phyloP scores from a whole-genome alignment of 1,140 invertebrate species.

The Phthorimaea operculella region DNA sequence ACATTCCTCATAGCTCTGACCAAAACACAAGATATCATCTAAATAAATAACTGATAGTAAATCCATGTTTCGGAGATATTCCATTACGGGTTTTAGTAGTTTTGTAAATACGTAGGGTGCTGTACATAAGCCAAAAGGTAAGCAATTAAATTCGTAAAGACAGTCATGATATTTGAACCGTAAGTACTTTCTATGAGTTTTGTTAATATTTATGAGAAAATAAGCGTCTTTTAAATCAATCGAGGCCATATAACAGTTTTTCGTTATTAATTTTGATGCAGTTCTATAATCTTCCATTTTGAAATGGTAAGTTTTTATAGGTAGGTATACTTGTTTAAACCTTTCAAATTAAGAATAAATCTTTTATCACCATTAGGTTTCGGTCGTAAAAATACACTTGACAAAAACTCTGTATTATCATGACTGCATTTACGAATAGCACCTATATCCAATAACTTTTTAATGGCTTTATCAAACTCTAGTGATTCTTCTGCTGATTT shows the following conservation, averaged over 20 bases:
- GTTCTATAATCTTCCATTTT: conserved; percentile 15
- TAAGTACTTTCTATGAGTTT: conserved; percentile 18
- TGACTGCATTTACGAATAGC: conserved; percentile 11
- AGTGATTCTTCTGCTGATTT: conserved; percentile 6
- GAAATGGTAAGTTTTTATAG: conserved; percentile 26
- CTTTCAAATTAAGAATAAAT: conserved; percentile 35
- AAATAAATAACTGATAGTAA: conserved; percentile 14
- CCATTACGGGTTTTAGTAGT: conserved; percentile 17
- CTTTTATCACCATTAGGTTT: conserved; percentile 26
- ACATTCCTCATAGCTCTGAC: conserved; percentile 1
- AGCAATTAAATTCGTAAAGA: conserved; percentile 26
- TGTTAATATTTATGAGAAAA: conserved; percentile 16
- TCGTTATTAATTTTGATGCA: conserved; percentile 15
- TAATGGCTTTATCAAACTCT: conserved; percentile 4
- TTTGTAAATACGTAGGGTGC: conserved; percentile 6
- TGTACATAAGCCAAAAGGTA: conserved; percentile 21
- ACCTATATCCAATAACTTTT: conserved; percentile 6
- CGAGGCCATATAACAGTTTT: conserved; percentile 21
- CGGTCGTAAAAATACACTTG: conserved; percentile 24
- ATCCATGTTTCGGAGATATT: conserved; percentile 10
- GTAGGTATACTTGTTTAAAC: conserved; percentile 29
- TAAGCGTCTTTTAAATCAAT: conserved; percentile 35
- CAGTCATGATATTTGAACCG: conserved; percentile 20
- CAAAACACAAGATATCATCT: conserved; percentile 15
- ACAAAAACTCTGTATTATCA: conserved; percentile 24